Conservation (phyloP, 1,140 invertebrate species). For the Capitella teleta region DNA sequence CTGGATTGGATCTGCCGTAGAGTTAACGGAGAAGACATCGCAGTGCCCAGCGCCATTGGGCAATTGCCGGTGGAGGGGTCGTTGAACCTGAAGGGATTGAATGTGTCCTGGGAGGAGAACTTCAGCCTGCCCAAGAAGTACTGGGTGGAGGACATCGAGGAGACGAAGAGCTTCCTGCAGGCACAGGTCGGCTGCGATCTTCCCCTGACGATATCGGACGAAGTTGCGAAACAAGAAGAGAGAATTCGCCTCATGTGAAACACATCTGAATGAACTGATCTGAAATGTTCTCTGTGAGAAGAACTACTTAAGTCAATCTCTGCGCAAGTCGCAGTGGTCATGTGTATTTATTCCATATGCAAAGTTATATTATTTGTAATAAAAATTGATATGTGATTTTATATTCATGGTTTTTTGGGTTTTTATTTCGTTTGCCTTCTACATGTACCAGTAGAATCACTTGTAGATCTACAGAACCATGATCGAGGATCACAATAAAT, state of each 20-base stretch:
- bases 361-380: too few species aligned
- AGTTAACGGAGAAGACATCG: constrained; percentile 56
- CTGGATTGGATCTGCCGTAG: constrained; percentile 86
- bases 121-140: constrained; percentile 82
- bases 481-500: too few species aligned
- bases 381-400: too few species aligned
- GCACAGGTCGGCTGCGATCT: constrained; percentile 67
- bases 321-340: too few species aligned
- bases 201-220: constrained; percentile 59
- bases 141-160: constrained; percentile 76
- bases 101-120: constrained; percentile 54
- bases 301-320: too few species aligned
- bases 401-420: too few species aligned
- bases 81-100: constrained; percentile 5
- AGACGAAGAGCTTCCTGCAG: constrained; percentile 78
- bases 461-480: too few species aligned
- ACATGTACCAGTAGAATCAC: too few species aligned
- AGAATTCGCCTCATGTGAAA: constrained; percentile 12
- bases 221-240: constrained; percentile 62
- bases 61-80: constrained; percentile 24
- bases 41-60: constrained; percentile 31
- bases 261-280: too few species aligned
- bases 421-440: too few species aligned
- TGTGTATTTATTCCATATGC: too few species aligned
- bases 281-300: too few species aligned